Evolutionary conservation across 2,888 invertebrate genomes (phyloP), one percentile per base, ranked within the genome.

Genomic region (Germaria angustata): DNA sequence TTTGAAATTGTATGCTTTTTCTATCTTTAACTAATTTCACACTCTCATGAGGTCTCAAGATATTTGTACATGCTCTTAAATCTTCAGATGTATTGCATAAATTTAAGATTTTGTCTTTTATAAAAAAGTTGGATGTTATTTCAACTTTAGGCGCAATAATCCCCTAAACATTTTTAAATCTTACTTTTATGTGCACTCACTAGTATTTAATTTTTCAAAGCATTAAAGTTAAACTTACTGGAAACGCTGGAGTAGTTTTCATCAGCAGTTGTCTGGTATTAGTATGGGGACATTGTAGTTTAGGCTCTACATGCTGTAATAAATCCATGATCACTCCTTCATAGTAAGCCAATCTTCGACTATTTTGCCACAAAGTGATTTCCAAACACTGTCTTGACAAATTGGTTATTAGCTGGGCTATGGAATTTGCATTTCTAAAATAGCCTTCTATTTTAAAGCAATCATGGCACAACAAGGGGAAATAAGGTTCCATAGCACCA

Each of bases 321-420:
- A 91, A 85, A 78, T 89, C 88, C 36, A 88, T 86, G n/a, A 91
- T 66, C 22, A 86, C 86, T 1, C 91, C 91, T 11, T 87, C 61
- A 75, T 88, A 91, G 76, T 90, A 88, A 9, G 91, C 90, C 66
- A 91, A 83, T 13, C 91, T 86, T 5, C 90, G 87, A 6, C 91
- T 90, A 84, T 89, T 90, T 84, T 91, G 91, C 91, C 90, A 91
- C 2, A 91, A 81, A 0, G 90, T 88, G 41, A 91, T 89, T 83
- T 91, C 90, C 34, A 91, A 73, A 39, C 84, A 82, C 79, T 91
- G 91, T 0, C 86, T 85, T 2, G 85, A 86, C 2, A 91, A 80
- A 2, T 88, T 83, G 0, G 87, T 84, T 17, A 88, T 88, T 80
- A 91, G 84, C 9, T 89, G 86, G 0, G 85, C 84, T 72, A 89